phyloP scores from a whole-genome alignment of 2,113 vertebrate genomes.

The Paradisaea rubra region DNA sequence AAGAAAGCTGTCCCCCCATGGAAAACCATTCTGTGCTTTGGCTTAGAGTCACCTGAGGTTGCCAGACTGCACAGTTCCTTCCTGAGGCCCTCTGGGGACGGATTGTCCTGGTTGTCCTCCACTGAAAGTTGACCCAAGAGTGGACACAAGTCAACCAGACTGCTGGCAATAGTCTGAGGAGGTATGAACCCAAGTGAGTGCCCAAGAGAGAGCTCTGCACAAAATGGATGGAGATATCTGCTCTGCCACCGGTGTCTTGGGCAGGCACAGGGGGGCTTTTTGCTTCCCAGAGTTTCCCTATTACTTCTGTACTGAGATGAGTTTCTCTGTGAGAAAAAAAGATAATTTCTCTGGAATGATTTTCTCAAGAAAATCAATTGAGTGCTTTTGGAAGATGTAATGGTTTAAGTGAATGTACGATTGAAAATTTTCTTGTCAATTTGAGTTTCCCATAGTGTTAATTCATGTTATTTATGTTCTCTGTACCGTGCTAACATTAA shows the following conservation, averaged over 20 bases:
- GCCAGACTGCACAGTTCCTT: not conserved
- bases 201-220: not conserved
- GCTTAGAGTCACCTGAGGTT: not conserved
- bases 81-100: not conserved
- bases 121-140: not conserved
- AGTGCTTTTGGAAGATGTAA: not conserved
- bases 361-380: conserved; percentile 31
- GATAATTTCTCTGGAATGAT: not conserved
- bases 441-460: not conserved
- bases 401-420: not conserved
- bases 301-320: not conserved
- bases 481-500: not conserved
- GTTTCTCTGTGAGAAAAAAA: not conserved
- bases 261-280: not conserved
- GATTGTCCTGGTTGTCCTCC: not conserved
- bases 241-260: not conserved
- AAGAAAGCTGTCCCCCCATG: not conserved
- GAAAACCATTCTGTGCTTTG: not conserved
- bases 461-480: conserved; percentile 5
- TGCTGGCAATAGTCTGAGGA: not conserved
- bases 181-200: not conserved
- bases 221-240: not conserved
- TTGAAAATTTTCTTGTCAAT: not conserved
- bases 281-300: not conserved
- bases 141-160: not conserved